Evolutionary conservation across 2,113 vertebrate species (phyloP), one percentile per base, ranked within the genome.

Genomic region (Esox niger): DNA sequence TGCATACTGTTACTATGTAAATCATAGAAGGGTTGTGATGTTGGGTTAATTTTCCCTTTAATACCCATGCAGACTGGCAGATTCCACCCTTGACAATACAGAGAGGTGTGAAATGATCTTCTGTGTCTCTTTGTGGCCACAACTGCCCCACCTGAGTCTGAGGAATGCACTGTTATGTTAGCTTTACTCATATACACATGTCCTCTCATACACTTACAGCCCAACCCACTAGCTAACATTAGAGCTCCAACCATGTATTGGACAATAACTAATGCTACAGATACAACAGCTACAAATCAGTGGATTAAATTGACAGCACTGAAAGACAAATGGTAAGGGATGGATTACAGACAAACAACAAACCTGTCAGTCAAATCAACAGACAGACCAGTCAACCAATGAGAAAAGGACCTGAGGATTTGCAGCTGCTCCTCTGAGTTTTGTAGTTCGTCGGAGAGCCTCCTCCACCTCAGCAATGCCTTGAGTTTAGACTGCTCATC

Each of bases 381-480:
- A 56, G 33, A 65, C 46, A 38, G 49, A 32, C 29, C 4, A 21
- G 9, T 25, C 10, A 11, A 71, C 10, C 27, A 66, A 61, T 58
- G 17, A 43, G 9, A 62, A 21, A 60, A 74, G 69, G 64, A 99
- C 97, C 97, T 94, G 81, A 98, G 90, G 81, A 98, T 90, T 79
- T 97, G 96, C 71, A 98, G 91, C 59, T 94, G 92, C 78, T 95
- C 91, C 13, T 93, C 90, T 13, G 94, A 96, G 83, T 94, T 94
- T 79, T 85, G 92, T n/a, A 95, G 66, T 80, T 99, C 96, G 8
- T 98, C 95, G 71, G 79, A 91, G 64, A 98, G 93, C 71, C 95
- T 80, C 52, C 64, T 91, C 95, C 94, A 98, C 66, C 91, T 90
- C 76, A 99, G 88, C 69, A 94, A 84, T 8, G 94, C 94, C 82